These are phyloP conservation scores for Cochlearius cochlearius DNA, from an alignment of 2,113 vertebrate species.

Conservation along the genomic window DNA sequence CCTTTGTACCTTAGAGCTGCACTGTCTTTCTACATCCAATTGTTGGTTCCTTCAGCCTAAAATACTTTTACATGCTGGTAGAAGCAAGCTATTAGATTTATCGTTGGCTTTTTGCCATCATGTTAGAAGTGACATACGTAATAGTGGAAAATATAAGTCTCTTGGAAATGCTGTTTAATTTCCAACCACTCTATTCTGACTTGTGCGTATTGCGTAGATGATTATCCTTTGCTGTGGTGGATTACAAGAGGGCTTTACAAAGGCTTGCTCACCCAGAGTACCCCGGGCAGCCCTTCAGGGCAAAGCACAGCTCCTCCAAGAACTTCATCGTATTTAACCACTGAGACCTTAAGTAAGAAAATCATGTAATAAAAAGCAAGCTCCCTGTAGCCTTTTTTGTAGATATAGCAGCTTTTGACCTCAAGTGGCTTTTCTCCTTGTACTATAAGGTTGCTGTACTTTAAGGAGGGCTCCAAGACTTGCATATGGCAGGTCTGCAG, in stretches of 20 bases:
- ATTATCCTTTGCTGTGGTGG: neutral
- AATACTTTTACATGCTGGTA: neutral
- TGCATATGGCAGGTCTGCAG: neutral
- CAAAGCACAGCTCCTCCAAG: neutral
- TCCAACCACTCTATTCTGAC: neutral
- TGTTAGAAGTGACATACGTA: accelerated
- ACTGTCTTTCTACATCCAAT: neutral
- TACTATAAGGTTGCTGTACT: neutral
- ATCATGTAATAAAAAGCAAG: accelerated
- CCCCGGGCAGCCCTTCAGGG: neutral
- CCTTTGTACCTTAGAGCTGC: neutral
- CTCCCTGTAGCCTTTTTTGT: accelerated
- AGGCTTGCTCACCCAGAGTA: neutral
- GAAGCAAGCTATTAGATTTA: neutral
- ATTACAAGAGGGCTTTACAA: neutral
- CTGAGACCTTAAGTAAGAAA: neutral
- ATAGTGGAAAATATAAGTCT: accelerated
- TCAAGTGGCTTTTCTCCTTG: neutral
- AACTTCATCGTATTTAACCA: accelerated
- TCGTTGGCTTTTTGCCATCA: neutral
- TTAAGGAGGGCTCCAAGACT: neutral
- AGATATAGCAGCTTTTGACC: neutral
- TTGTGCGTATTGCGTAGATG: neutral
- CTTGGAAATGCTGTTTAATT: neutral
- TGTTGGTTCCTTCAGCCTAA: neutral